phyloP scores from a whole-genome alignment of 2,797 vertebrate species.

The Alca torda region DNA sequence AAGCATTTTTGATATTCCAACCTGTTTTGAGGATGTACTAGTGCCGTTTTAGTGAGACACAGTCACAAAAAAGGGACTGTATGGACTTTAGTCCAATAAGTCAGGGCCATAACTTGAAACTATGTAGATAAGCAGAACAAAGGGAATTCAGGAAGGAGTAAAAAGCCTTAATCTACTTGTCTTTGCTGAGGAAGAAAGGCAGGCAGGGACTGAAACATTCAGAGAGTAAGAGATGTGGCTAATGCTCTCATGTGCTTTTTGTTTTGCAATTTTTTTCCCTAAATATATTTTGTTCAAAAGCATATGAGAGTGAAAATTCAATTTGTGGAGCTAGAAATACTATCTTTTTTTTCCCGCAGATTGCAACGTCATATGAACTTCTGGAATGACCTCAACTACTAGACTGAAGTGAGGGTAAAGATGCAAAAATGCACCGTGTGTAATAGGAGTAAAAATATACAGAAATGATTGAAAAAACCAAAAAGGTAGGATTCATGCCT shows the following conservation, averaged over 20 bases:
- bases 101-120: not conserved
- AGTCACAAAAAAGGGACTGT: not conserved
- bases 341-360: not conserved
- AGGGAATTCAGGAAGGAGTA: not conserved
- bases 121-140: not conserved
- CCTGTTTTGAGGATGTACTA: not conserved
- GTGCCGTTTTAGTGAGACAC: not conserved
- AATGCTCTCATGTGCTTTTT: not conserved
- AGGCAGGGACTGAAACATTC: not conserved
- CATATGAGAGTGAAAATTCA: not conserved
- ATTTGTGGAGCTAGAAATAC: not conserved
- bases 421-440: not conserved
- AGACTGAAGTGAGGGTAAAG: not conserved
- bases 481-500: not conserved
- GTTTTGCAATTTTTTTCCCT: not conserved
- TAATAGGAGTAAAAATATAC: not conserved
- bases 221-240: not conserved
- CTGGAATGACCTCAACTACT: not conserved
- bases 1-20: not conserved
- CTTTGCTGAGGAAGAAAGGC: not conserved
- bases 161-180: not conserved
- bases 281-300: not conserved
- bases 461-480: not conserved
- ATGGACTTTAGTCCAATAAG: not conserved
- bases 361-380: not conserved